Conservation (phyloP, 1,140 invertebrate genomes). For the Drosophila ironensis region DNA sequence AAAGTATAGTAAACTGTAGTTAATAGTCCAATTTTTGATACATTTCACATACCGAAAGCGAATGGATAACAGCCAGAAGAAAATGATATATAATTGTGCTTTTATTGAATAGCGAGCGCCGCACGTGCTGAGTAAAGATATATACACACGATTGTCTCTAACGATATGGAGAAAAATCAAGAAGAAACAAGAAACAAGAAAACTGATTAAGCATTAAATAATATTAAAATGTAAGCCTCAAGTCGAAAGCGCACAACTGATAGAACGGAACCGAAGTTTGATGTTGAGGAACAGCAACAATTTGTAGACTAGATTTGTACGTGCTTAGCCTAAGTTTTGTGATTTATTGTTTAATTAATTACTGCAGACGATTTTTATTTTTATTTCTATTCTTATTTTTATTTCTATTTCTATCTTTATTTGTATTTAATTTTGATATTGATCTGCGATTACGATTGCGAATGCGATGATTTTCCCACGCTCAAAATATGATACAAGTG, state of each 20-base stretch:
- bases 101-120: slow-evolving; percentile 41
- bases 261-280: slow-evolving; percentile 7
- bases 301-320: slow-evolving; percentile 70
- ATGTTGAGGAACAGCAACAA: slow-evolving; percentile 28
- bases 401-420: too few relatives aligned
- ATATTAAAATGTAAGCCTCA: slow-evolving; percentile 57
- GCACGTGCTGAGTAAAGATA: slow-evolving; percentile 45
- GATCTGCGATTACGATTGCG: too few relatives aligned
- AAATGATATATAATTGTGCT: slow-evolving; percentile 57
- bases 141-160: slow-evolving; percentile 32
- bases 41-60: slow-evolving; percentile 57
- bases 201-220: slow-evolving; percentile 72
- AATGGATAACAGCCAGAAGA: too few relatives aligned
- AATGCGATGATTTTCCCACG: slow-evolving; percentile 22
- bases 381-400: too few relatives aligned
- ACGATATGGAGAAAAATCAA: slow-evolving; percentile 15
- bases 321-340: slow-evolving; percentile 77
- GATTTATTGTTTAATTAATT: slow-evolving; percentile 81
- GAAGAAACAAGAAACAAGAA: slow-evolving; percentile 37
- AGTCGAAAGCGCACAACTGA: slow-evolving; percentile 43
- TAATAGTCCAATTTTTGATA: slow-evolving; percentile 78
- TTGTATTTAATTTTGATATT: slow-evolving; percentile 43
- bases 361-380: slow-evolving; percentile 49
- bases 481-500: slow-evolving; percentile 31
- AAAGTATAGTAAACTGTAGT: slow-evolving; percentile 67